Base-by-base conservation (phyloP, 2,113 vertebrate species). In the Trochalopteron elliotii region DNA sequence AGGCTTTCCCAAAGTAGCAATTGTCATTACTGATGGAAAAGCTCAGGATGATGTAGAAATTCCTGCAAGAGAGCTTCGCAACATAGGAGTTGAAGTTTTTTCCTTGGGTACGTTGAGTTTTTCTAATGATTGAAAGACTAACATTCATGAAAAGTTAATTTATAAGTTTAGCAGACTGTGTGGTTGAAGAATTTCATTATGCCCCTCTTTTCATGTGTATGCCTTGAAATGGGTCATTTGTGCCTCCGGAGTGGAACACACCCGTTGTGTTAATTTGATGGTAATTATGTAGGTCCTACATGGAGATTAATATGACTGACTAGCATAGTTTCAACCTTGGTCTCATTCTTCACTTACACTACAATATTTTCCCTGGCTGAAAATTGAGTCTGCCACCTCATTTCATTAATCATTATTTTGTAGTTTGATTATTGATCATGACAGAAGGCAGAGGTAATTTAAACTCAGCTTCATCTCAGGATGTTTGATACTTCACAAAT, bases 11-110 rank as follows among this genome's bases (percentile, higher is more conserved):
- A 99, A 98, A 97, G 98, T 99, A 80, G 99, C 98, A 68, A 98
- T 99, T 94, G 97, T 99, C 90, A 98, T 99, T 97, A 99, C 99
- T 15, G 99, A 99, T 64, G 98, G 99, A 89, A 98, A 98, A 93
- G 99, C 99, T 37, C 98, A 99, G 94, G 99, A 99, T 47, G 97
- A 98, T 31, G 98, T 99, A 22, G 98, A 99, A 96, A 97, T 96
- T 64, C 98, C 98, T 76, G 98, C 99, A 93, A 98, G 93, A 95
- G 98, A 98, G 87, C 99, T 99, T 92, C 98, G 97, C 67, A 98
- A 97, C 89, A 93, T 94, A n/a, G 99, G 99, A 79, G 99, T 99
- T 94, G 99, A 99, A 98, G 98, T 99, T 87, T 99, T 99, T 96
- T 99, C 98, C 50, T 98, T 99, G 82, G 99, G 99, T 99, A 98